These are phyloP conservation scores for Autographa gamma DNA, from an alignment of 2,888 invertebrate species.

Conservation along the genomic window DNA sequence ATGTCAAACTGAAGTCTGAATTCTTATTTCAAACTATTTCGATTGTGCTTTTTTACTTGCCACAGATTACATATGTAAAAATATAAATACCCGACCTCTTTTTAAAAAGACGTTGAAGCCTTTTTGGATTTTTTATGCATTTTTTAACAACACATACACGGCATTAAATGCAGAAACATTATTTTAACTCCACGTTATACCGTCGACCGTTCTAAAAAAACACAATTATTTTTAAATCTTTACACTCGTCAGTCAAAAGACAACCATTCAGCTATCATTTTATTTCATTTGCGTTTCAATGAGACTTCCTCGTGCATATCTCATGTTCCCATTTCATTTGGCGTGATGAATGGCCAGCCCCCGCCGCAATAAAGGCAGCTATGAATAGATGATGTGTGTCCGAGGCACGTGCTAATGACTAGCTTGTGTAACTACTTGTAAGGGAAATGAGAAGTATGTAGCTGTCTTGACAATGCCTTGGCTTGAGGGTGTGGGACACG, in stretches of 20 bases:
- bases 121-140: no score
- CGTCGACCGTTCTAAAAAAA: background rate
- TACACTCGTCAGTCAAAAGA: no score
- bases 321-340: slow-evolving; percentile 41
- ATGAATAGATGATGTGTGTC: slow-evolving; percentile 62
- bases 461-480: background rate
- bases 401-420: slow-evolving; percentile 25
- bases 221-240: background rate
- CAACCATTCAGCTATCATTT: background rate
- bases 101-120: no score
- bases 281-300: slow-evolving; percentile 26
- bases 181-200: background rate
- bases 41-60: slow-evolving; percentile 21
- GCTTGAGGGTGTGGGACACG: background rate
- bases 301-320: slow-evolving; percentile 18
- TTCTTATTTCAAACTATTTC: slow-evolving; percentile 40
- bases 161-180: background rate
- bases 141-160: no score
- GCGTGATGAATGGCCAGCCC: slow-evolving; percentile 40
- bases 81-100: background rate
- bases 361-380: slow-evolving; percentile 53
- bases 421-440: slow-evolving; percentile 19
- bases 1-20: slow-evolving; percentile 28
- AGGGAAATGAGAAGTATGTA: slow-evolving; percentile 31
- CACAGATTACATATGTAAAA: slow-evolving; percentile 8